Evolutionary conservation across 1,140 invertebrate species (phyloP), one percentile per base, ranked within the genome.

Genomic region (Palaemon carinicauda): DNA sequence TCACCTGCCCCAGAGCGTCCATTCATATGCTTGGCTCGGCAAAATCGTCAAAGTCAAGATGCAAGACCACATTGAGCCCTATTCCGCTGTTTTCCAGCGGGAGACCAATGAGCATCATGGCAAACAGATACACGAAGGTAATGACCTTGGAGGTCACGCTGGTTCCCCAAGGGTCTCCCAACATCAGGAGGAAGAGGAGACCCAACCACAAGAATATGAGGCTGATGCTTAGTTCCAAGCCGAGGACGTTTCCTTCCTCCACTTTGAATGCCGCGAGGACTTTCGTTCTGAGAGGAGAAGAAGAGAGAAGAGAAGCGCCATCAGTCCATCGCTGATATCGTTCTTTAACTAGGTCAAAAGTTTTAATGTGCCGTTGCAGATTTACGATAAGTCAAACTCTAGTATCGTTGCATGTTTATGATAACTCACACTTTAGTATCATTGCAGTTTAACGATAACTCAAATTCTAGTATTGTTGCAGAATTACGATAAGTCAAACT

Each of bases 1-100:
- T 15, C 50, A 86, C 84, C 84, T 86, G 84, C 0, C 84, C 84
- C 27, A 86, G 74, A 15, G 84, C 84, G 29, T 86, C 84, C 65
- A 86, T 50, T 77, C 84, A 86, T 3, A 86, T 73, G 19, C 74
- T 65, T 0, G 84, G 77, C 15, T 56, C 29, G n/a, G 9, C 27
- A 12, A 86, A 27, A 52, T 86, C 52, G 5, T 27, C 31, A 5
- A 29, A 27, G 12, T 21, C 51, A 19, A 79, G 24, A n/a, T 33
- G 53, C 27, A 86, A 80, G 27, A 56, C 65, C 50, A 19, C 2
- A n/a, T 24, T 27, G 12, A 86, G 77, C 0, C 77, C 65, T 0
- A 3, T 5, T 12, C 65, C 84, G 56, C 84, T 86, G 50, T 73
- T 41, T 9, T 2, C 9, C 24, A 21, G n/a, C 27, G 50, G 33